Evolutionary conservation across 2,113 vertebrate genomes (phyloP), one percentile per base, ranked within the genome.

Genomic region (Xerus inauris): DNA sequence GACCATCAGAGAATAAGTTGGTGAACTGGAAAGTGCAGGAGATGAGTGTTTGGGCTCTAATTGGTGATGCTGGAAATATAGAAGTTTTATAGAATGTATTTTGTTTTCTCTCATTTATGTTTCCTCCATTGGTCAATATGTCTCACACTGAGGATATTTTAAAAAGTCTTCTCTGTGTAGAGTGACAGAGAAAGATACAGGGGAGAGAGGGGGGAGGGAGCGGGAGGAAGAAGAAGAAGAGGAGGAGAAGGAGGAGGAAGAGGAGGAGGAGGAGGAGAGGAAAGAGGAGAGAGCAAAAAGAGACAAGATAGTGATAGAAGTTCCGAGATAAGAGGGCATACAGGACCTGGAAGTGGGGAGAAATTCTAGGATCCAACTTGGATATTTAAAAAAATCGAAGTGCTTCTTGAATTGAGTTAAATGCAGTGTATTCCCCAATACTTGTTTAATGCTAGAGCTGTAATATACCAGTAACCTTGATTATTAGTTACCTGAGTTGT

Each of bases 231-330:
- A 69, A 28, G 54, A 19, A 28, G 30, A 65, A 12, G 10, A 65
- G 12, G 5, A 32, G 30, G 2, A 5, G 14, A 32, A 40, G 28
- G 5, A 6, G 4, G 1, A 45, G 40, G 28, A 8, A 26, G 5
- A 28, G 4, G 11, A 22, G 24, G 6, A 73, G 40, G 28, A 6
- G 6, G 11, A 28, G 11, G 4, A 45, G 24, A 12, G 28, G 13
- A 8, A 12, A 65, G 30, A 65, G 8, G 40, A n/a, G 65, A n/a
- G 35, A 67, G 35, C 6, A 69, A n/a, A 69, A 16, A n/a, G 65
- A 69, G 65, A 19, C 7, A n/a, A 67, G 65, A 57, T 24, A 40
- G 45, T 51, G 32, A 49, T 28, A 85, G 30, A 67, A 85, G 32
- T 69, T 85, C 42, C 49, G 42, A n/a, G 45, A 67, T 67, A n/a